Conservation (phyloP, 1,140 invertebrate species). For the Tyrophagus putrescentiae region DNA sequence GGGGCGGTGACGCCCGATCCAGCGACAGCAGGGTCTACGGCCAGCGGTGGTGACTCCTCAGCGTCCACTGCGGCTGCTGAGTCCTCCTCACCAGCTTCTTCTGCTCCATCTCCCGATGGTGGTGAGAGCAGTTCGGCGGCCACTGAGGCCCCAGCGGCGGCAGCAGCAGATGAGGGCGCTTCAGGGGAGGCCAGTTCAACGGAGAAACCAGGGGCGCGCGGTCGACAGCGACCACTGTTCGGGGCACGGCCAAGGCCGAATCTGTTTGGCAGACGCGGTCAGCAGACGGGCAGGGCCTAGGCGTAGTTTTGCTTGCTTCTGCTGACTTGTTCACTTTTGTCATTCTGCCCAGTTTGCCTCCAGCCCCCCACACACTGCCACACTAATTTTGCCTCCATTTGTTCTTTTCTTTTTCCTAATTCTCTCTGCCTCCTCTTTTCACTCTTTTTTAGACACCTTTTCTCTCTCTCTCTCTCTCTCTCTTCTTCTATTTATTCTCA, state of each 20-base stretch:
- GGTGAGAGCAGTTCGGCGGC: not conserved
- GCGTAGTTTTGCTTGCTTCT: no score
- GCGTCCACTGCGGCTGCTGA: not conserved
- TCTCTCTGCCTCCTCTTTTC: no score
- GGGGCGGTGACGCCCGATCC: not conserved
- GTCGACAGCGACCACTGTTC: slow-evolving; percentile 10
- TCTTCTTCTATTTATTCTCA: no score
- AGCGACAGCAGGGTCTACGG: not conserved
- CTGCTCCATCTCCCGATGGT: not conserved
- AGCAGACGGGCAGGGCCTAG: no score
- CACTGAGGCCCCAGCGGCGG: not conserved
- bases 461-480: no score
- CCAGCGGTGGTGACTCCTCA: not conserved
- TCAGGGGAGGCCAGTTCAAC: not conserved
- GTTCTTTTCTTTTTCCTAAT: no score
- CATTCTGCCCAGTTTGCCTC: no score
- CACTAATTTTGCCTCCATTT: no score
- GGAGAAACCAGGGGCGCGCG: not conserved
- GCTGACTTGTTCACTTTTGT: no score
- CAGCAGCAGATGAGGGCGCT: not conserved
- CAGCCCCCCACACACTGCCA: no score
- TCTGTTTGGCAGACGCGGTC: slow-evolving; percentile 16
- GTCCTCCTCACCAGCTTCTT: not conserved
- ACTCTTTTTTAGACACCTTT: no score
- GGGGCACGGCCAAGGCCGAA: slow-evolving; percentile 6